Evolutionary conservation across 1,140 invertebrate genomes (phyloP).

Genomic region (Atta cephalotes): DNA sequence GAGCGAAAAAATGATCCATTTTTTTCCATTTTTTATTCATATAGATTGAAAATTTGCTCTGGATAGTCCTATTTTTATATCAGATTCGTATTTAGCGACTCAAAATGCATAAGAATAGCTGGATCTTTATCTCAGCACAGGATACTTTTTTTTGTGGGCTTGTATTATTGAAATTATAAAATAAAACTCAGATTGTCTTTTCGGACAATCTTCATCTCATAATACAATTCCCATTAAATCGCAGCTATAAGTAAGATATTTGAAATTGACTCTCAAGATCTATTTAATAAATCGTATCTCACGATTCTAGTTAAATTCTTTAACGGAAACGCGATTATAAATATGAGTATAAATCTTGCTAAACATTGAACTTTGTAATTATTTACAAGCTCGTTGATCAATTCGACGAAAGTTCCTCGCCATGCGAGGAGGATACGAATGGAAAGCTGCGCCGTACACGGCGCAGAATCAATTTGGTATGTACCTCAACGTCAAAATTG

Average conservation of each 20-base stretch:
- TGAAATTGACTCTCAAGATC: background rate
- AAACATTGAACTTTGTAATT: slow-evolving; percentile 13
- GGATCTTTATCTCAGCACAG: too few relatives aligned
- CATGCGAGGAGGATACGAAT: slow-evolving; percentile 21
- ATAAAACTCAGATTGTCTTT: background rate
- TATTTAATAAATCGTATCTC: background rate
- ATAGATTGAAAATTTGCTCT: too few relatives aligned
- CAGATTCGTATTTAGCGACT: too few relatives aligned
- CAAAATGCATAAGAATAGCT: too few relatives aligned
- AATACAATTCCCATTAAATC: background rate
- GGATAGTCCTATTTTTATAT: too few relatives aligned
- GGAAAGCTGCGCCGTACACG: slow-evolving; percentile 37
- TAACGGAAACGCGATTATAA: background rate
- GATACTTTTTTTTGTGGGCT: too few relatives aligned
- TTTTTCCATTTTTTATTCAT: too few relatives aligned
- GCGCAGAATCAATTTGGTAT: slow-evolving; percentile 71
- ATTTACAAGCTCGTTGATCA: slow-evolving; percentile 30
- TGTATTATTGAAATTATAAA: background rate
- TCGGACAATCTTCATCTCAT: background rate
- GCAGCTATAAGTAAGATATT: background rate
- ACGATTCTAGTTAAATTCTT: background rate
- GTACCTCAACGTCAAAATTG: slow-evolving; percentile 73
- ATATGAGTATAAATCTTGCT: background rate
- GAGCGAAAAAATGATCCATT: too few relatives aligned
- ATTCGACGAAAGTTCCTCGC: slow-evolving; percentile 15